A percentile compares a stretch with the other conserved stretches of the same genome.
Evolutionary conservation across 2,888 invertebrate genomes (phyloP).

Genomic region (Lamellibrachia satsuma): DNA sequence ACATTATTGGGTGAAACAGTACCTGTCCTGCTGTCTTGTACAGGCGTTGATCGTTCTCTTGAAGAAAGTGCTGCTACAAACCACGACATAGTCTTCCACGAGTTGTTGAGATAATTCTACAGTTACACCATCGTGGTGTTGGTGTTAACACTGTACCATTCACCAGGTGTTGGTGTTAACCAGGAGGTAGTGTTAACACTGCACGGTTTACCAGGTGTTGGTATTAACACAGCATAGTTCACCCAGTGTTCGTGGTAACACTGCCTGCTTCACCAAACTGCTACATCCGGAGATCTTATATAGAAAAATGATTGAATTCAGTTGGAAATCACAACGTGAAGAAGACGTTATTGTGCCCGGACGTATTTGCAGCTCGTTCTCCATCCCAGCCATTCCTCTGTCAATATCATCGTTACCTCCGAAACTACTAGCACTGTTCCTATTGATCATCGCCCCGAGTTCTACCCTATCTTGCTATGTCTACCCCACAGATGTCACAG

Average conservation of each 20-base stretch:
- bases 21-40: neutral
- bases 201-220: neutral
- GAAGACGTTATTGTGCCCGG: neutral
- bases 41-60: neutral
- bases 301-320: neutral
- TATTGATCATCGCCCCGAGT: constrained; percentile 33
- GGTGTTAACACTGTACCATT: neutral
- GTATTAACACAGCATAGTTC: neutral
- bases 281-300: neutral
- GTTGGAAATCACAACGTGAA: neutral
- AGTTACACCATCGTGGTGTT: neutral
- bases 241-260: neutral
- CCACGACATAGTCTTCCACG: neutral
- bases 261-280: neutral
- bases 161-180: neutral
- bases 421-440: constrained; percentile 38
- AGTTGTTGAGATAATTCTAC: neutral
- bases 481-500: constrained; percentile 73
- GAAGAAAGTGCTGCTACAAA: neutral
- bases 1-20: neutral
- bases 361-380: neutral
- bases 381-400: constrained; percentile 27
- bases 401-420: constrained; percentile 33
- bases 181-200: neutral
- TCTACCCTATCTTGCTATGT: constrained; percentile 41